These are phyloP conservation scores for Psittacula derbiana DNA, from an alignment of 2,797 vertebrate species.

Conservation along the genomic window DNA sequence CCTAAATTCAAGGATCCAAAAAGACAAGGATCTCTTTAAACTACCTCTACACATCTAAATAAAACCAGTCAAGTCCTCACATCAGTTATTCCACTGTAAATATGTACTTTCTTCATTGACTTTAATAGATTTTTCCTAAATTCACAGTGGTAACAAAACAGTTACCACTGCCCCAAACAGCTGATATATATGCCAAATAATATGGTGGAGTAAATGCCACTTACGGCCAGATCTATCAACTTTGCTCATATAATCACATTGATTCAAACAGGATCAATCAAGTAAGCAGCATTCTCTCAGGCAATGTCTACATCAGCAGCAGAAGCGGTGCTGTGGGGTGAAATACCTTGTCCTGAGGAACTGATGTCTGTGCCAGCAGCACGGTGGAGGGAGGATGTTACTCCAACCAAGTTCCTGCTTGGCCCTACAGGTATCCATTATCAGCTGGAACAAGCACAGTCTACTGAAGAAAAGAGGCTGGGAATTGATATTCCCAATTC, in stretches of 20 bases:
- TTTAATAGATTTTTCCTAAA: neutral
- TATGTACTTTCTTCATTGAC: neutral
- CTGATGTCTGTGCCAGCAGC: accelerated
- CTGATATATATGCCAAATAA: neutral
- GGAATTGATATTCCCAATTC: neutral
- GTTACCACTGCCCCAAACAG: neutral
- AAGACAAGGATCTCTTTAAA: neutral
- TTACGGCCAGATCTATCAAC: neutral
- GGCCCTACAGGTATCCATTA: neutral
- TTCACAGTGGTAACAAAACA: neutral
- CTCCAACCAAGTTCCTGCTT: neutral
- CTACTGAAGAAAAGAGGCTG: neutral
- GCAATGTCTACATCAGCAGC: neutral
- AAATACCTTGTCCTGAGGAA: neutral
- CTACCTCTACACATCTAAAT: neutral
- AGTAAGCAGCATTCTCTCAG: neutral
- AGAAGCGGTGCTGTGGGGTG: neutral
- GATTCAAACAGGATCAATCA: constrained; percentile 1
- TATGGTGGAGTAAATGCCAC: neutral
- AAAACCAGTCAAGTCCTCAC: neutral
- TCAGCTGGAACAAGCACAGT: neutral
- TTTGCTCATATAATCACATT: neutral
- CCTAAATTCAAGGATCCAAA: neutral
- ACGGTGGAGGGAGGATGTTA: accelerated
- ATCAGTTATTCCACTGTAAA: neutral